A percentile compares a stretch with the other conserved stretches of the same genome.
These are phyloP conservation scores for Aselliscus stoliczkanus DNA, from an alignment of 2,797 vertebrate genomes.

Conservation along the genomic window DNA sequence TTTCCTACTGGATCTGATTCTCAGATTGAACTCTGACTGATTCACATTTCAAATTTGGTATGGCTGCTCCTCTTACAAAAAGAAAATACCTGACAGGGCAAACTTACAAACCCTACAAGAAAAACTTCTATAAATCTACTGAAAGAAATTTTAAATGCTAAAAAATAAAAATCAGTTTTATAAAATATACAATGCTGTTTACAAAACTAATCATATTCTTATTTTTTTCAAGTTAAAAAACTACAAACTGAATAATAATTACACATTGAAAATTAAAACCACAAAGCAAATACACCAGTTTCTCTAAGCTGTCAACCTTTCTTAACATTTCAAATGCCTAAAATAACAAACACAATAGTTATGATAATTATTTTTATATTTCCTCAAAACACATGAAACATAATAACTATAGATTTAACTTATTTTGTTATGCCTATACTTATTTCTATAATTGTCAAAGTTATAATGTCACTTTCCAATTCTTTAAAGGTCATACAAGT, in stretches of 20 bases:
- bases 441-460: not conserved
- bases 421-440: not conserved
- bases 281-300: not conserved
- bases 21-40: not conserved
- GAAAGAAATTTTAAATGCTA: not conserved
- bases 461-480: not conserved
- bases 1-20: not conserved
- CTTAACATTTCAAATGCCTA: slow-evolving; percentile 15
- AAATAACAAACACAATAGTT: not conserved
- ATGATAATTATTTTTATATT: not conserved
- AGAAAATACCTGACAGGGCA: not conserved
- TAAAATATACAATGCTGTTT: slow-evolving; percentile 18
- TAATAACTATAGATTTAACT: not conserved
- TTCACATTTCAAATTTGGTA: not conserved
- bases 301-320: not conserved
- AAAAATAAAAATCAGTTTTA: not conserved
- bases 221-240: slow-evolving; percentile 24
- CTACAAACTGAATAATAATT: not conserved
- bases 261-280: not conserved
- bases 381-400: not conserved
- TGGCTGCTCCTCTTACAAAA: not conserved
- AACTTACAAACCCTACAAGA: not conserved
- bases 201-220: not conserved
- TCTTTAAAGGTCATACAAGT: not conserved
- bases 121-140: not conserved